phyloP scores from a whole-genome alignment of 1,140 invertebrate genomes.

The Drosophila kepulauana region DNA sequence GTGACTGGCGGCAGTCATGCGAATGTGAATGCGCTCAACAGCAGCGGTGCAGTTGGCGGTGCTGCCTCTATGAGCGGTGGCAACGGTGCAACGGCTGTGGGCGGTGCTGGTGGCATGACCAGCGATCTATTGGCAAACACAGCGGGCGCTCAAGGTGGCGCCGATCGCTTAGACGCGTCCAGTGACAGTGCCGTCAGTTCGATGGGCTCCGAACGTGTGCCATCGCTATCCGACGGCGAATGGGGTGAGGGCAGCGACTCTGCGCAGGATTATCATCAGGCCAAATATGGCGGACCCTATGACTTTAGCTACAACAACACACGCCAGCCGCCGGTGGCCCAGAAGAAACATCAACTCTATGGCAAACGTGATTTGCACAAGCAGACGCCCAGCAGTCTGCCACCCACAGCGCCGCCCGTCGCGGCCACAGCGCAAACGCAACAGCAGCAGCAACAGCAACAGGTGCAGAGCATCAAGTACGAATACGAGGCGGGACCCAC shows the following conservation, averaged over 20 bases:
- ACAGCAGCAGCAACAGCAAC: constrained; percentile 42
- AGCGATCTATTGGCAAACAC: constrained; percentile 67
- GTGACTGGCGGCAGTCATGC: constrained; percentile 51
- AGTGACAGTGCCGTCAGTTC: constrained; percentile 95
- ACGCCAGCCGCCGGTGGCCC: constrained; percentile 90
- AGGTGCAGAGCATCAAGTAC: constrained; percentile 87
- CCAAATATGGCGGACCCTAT: constrained; percentile 91
- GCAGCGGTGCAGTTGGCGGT: constrained; percentile 36
- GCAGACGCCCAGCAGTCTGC: constrained; percentile 59
- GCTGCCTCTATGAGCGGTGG: constrained; percentile 78
- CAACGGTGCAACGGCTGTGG: constrained; percentile 56
- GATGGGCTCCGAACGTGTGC: constrained; percentile 95
- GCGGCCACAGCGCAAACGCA: constrained; percentile 56
- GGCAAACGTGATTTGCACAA: constrained; percentile 93
- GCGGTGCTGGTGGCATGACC: constrained; percentile 76
- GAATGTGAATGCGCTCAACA: constrained; percentile 44
- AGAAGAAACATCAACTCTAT: constrained; percentile 97
- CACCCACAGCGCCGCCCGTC: constrained; percentile 47
- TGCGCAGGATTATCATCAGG: constrained; percentile 88
- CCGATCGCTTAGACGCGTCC: constrained; percentile 92
- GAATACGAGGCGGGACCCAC: constrained; percentile 86
- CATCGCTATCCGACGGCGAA: constrained; percentile 93
- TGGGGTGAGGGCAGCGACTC: constrained; percentile 96
- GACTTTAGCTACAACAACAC: constrained; percentile 88
- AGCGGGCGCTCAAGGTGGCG: constrained; percentile 67